Evolutionary conservation across 2,888 invertebrate species (phyloP).

Genomic region (Lydus trimaculatus): DNA sequence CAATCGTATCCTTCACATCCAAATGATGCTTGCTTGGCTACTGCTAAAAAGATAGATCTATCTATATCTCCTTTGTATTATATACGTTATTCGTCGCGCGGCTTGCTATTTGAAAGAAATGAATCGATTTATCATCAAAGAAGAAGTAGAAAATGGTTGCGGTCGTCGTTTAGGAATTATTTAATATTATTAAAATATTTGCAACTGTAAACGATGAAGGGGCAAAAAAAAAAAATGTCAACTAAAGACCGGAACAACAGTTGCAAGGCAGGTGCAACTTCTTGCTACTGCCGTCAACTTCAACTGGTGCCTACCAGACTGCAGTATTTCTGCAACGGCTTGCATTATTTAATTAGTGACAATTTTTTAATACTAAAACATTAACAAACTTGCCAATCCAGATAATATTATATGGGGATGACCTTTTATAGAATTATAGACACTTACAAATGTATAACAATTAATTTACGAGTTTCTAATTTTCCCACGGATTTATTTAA

Average conservation of each 20-base stretch:
- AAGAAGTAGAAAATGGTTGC: conserved; percentile 45
- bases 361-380: conserved; percentile 54
- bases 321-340: conserved; percentile 53
- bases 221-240: conserved; percentile 44
- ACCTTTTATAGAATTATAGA: conserved; percentile 52
- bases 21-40: background rate
- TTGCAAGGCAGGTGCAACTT: conserved; percentile 55
- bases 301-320: conserved; percentile 54
- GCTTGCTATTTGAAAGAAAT: conserved; percentile 42
- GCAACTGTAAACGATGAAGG: conserved; percentile 27
- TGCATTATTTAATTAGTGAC: conserved; percentile 58
- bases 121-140: conserved; percentile 55
- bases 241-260: conserved; percentile 52
- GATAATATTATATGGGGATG: conserved; percentile 51
- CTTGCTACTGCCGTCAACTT: conserved; percentile 46
- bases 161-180: conserved; percentile 53
- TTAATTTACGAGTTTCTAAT: conserved; percentile 48
- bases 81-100: conserved; percentile 42
- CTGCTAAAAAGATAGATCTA: background rate
- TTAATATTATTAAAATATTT: conserved; percentile 60
- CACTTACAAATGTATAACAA: conserved; percentile 46
- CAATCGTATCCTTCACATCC: conserved; percentile 32
- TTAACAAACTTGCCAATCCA: conserved; percentile 57
- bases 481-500: conserved; percentile 50
- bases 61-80: background rate